phyloP scores from a whole-genome alignment of 64 coral and sea anemone genomes.

The Stichodactyla mertensii region DNA sequence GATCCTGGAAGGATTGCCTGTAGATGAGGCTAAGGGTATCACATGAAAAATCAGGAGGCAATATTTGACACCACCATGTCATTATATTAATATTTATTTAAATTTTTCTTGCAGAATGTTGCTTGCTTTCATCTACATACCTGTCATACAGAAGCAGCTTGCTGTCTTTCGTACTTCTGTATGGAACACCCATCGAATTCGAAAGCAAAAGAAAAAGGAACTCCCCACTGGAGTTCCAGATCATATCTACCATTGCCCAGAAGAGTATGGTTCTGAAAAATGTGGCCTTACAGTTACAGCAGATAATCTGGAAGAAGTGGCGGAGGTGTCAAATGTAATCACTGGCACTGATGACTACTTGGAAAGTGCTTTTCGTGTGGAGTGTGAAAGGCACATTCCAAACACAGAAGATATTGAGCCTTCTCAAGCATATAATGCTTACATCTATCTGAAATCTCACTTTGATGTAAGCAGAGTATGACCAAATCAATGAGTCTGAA shows the following conservation, averaged over 20 bases:
- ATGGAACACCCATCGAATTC: slow-evolving; percentile 34
- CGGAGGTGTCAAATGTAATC: slow-evolving; percentile 31
- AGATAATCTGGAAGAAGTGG: slow-evolving; percentile 37
- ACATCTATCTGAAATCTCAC: slow-evolving; percentile 20
- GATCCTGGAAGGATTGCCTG: slow-evolving; percentile 6
- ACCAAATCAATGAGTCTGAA: background rate
- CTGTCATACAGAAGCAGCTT: slow-evolving; percentile 39
- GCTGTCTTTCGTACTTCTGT: slow-evolving; percentile 23
- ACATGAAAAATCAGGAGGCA: slow-evolving; percentile 8
- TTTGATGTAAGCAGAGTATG: slow-evolving; percentile 23
- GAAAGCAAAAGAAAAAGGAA: slow-evolving; percentile 36
- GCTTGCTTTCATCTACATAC: slow-evolving; percentile 34
- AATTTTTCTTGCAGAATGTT: slow-evolving; percentile 22
- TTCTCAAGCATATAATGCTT: slow-evolving; percentile 33
- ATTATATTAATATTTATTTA: background rate
- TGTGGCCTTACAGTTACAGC: slow-evolving; percentile 36
- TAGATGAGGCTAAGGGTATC: slow-evolving; percentile 1
- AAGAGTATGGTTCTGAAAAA: slow-evolving; percentile 29
- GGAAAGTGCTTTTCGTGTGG: background rate
- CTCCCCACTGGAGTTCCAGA: slow-evolving; percentile 29
- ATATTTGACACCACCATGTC: background rate
- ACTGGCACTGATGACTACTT: slow-evolving; percentile 38
- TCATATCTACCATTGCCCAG: slow-evolving; percentile 35
- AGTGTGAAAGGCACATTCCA: slow-evolving; percentile 38
- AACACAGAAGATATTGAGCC: slow-evolving; percentile 41